These are phyloP conservation scores for Bujurquina vittata DNA, from an alignment of 2,113 vertebrate genomes.

Conservation along the genomic window DNA sequence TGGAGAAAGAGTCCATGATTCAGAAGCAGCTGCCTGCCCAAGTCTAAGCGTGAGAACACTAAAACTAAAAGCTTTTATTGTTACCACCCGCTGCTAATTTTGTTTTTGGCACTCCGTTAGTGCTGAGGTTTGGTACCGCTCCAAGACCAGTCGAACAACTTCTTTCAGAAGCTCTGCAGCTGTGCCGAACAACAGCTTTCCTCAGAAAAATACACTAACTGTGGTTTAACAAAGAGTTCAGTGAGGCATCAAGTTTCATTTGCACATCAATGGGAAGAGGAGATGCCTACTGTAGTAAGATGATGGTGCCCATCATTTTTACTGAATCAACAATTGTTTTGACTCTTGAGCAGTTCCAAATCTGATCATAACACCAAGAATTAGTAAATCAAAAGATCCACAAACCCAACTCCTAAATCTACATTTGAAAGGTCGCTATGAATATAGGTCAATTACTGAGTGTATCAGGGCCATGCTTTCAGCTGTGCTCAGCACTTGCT, in stretches of 20 bases:
- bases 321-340: background rate
- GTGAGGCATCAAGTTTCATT: background rate
- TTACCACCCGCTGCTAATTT: background rate
- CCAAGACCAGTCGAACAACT: background rate
- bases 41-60: background rate
- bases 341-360: background rate
- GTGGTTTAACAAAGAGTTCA: background rate
- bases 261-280: background rate
- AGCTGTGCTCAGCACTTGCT: background rate
- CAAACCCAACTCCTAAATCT: background rate
- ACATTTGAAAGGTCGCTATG: background rate
- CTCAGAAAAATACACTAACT: background rate
- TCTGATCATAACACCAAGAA: background rate
- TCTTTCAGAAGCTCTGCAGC: background rate
- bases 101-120: background rate
- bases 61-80: background rate
- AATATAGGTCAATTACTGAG: background rate
- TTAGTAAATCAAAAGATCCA: background rate
- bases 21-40: background rate
- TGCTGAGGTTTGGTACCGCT: too few species aligned
- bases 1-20: background rate
- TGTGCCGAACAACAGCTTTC: background rate
- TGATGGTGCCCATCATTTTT: background rate
- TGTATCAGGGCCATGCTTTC: conserved; percentile 6
- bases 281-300: background rate